Conservation (phyloP, 2,113 vertebrate species). For the Engystomops pustulosus region DNA sequence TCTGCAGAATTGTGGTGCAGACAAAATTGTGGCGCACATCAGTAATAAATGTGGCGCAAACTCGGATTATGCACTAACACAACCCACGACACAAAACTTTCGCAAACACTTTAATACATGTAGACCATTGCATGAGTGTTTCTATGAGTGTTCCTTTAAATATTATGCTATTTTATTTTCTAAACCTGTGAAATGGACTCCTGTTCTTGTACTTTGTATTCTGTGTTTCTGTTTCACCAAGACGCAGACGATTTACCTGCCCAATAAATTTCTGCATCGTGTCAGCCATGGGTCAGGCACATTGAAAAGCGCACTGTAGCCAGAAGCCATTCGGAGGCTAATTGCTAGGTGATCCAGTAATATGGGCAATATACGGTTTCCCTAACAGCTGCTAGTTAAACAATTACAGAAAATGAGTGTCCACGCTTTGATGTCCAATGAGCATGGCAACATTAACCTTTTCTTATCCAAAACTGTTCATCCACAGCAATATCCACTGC, state of each 20-base stretch:
- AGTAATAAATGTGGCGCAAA: no score
- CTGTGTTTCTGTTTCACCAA: background rate
- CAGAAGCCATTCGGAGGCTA: background rate
- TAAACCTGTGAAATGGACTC: no score
- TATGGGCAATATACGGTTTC: no score
- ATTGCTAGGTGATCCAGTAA: slow-evolving; percentile 8
- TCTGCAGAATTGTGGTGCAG: no score
- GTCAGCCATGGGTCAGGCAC: background rate
- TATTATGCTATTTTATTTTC: no score
- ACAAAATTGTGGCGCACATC: no score
- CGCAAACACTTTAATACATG: no score
- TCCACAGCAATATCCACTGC: background rate
- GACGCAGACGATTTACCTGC: background rate
- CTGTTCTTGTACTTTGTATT: no score
- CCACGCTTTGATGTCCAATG: slow-evolving; percentile 12
- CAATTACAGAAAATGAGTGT: background rate
- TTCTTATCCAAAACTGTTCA: background rate
- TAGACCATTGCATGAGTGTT: no score
- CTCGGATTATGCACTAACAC: no score
- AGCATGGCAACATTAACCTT: background rate
- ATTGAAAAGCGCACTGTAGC: background rate
- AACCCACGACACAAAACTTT: no score
- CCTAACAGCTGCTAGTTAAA: slow-evolving; percentile 13
- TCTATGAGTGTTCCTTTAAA: no score
- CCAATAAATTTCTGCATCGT: background rate